Evolutionary conservation across 2,888 invertebrate genomes (phyloP).

Genomic region (Bedellia somnulentella): DNA sequence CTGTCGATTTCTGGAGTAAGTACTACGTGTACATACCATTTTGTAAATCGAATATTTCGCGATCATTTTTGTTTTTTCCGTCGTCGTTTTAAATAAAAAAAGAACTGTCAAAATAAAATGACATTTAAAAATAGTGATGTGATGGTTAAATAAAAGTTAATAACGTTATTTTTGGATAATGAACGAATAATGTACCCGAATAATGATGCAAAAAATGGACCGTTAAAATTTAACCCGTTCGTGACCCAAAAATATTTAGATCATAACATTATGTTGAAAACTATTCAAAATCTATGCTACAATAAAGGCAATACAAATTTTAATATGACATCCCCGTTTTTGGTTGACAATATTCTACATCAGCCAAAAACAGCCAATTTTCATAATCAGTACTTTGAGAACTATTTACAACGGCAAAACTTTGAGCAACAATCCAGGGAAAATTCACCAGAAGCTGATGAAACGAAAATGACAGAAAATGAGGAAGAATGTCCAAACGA

Average conservation of each 20-base stretch:
- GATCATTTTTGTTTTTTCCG: too few species aligned
- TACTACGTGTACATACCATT: too few species aligned
- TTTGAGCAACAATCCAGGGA: constrained; percentile 29
- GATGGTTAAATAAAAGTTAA: too few species aligned
- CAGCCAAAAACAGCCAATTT: constrained; percentile 53
- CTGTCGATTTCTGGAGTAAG: too few species aligned
- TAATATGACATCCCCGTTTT: constrained; percentile 63
- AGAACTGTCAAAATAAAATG: too few species aligned
- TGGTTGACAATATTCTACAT: constrained; percentile 65
- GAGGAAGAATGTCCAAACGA: constrained; percentile 26
- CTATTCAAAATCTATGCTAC: constrained; percentile 44
- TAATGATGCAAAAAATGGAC: constrained; percentile 41
- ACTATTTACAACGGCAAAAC: constrained; percentile 30
- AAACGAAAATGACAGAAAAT: constrained; percentile 22
- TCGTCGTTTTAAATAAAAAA: too few species aligned
- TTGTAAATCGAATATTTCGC: too few species aligned
- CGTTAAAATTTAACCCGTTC: constrained; percentile 37
- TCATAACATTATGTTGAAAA: constrained; percentile 53
- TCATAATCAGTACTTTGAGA: constrained; percentile 53
- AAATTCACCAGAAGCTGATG: constrained; percentile 38
- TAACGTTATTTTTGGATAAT: too few species aligned
- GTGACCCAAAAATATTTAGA: constrained; percentile 26
- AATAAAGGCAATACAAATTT: constrained; percentile 30
- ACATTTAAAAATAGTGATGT: too few species aligned
- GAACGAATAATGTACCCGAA: constrained; percentile 47